These are phyloP conservation scores for Oscheius sp. DNA, from an alignment of 2,888 invertebrate species.

Conservation along the genomic window DNA sequence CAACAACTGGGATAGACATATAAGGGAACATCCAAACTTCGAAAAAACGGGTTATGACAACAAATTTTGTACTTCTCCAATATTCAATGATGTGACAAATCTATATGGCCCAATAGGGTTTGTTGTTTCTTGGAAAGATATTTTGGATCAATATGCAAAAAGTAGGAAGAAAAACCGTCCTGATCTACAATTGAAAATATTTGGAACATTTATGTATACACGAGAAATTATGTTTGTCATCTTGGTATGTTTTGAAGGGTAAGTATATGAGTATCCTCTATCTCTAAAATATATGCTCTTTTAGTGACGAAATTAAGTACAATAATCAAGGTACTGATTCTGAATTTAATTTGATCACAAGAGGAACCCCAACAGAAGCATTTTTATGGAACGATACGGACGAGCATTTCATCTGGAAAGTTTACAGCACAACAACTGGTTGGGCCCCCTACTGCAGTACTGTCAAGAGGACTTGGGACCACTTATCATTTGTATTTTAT, in stretches of 20 bases:
- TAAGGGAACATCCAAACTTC: not conserved
- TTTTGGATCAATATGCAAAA: slow-evolving; percentile 5
- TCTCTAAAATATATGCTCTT: not conserved
- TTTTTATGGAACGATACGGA: not conserved
- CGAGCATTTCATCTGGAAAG: not conserved
- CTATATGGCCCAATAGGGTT: not conserved
- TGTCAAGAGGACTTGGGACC: not conserved
- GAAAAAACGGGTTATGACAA: not conserved
- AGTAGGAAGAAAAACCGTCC: not conserved
- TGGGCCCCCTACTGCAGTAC: not conserved
- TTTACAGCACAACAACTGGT: slow-evolving; percentile 1
- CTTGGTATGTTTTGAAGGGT: not conserved
- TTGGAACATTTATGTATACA: not conserved
- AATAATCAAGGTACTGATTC: not conserved
- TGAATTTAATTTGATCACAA: not conserved
- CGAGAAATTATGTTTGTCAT: not conserved
- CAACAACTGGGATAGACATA: not conserved
- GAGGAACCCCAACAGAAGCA: not conserved
- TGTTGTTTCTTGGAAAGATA: slow-evolving; percentile 1
- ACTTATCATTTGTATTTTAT: slow-evolving; percentile 1
- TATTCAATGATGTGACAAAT: not conserved
- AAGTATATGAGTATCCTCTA: not conserved
- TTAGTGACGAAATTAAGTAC: not conserved
- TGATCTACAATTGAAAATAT: not conserved
- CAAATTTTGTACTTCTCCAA: not conserved